Evolutionary conservation across 2,888 invertebrate species (phyloP).

Genomic region (Diloba caeruleocephala): DNA sequence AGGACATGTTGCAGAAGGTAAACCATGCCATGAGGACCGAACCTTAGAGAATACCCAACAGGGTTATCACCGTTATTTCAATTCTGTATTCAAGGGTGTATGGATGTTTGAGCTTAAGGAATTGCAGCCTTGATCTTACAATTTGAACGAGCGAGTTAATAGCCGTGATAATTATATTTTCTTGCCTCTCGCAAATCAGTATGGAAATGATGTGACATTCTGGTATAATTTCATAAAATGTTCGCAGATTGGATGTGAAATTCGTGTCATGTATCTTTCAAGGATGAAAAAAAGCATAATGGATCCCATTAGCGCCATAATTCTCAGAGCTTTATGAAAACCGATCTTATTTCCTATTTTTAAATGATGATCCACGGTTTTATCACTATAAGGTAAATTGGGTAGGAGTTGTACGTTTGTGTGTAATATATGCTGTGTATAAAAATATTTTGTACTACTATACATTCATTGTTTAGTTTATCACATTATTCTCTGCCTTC

Average conservation of each 20-base stretch:
- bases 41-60: too few species aligned
- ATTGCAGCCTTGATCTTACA: constrained; percentile 10
- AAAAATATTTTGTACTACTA: too few species aligned
- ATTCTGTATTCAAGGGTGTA: too few species aligned
- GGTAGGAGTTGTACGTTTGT: too few species aligned
- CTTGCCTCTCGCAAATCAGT: constrained; percentile 39
- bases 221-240: constrained; percentile 40
- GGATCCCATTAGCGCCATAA: constrained; percentile 34
- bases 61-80: too few species aligned
- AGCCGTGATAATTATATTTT: constrained; percentile 33
- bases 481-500: background rate
- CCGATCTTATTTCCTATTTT: constrained; percentile 21
- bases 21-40: too few species aligned
- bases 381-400: too few species aligned
- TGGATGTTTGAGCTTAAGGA: too few species aligned
- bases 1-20: too few species aligned
- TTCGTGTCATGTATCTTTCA: constrained; percentile 32
- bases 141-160: constrained; percentile 22
- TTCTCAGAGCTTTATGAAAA: constrained; percentile 35
- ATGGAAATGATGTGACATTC: constrained; percentile 33
- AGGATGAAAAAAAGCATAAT: constrained; percentile 43
- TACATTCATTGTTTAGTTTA: background rate
- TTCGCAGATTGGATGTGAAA: constrained; percentile 38
- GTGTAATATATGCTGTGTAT: too few species aligned
- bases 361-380: too few species aligned